Base-by-base conservation (phyloP, 2,888 invertebrate species). In the Dicyrtomina minuta region DNA sequence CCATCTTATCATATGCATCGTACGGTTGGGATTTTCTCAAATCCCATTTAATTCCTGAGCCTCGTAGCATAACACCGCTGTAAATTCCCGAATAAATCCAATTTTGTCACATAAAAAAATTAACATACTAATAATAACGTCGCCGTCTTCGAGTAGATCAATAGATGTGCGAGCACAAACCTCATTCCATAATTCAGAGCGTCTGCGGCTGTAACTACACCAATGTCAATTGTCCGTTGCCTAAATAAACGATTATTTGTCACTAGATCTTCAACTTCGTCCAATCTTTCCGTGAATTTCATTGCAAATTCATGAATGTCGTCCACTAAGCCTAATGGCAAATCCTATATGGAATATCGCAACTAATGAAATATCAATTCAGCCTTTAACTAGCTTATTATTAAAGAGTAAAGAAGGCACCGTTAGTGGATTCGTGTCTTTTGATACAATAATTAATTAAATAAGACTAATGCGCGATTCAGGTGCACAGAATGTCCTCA, bases 31-130 rank as follows among this genome's bases (percentile, higher is more conserved):
- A 84, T 83, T 98, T 98, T 65, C 99, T 87, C 58, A 99, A 84
- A 82, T 99, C 99, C 97, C 99, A 99, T 82, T 97, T 96, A 79
- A 99, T 96, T 20, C 99, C 99, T 0, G 97, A 97, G 0, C 98
- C 98, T 66, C 99, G 87, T 33, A 99, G 84, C 98, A 99, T 98
- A 1, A 98, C 97, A 4, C 99, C 99, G 81, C 96, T 96, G 8
- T 33, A 82, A 27, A 24, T 33, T 33, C 8, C 33, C 33, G 8
- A 33, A 33, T 33, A 5, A 33, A 33, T 46, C 12, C n/a, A 3
- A 46, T 15, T 26, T 6, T n/a, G n/a, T n/a, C n/a, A n/a, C 33
- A 33, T 33, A 33, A 33, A 33, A 5, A 55, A 62, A 15, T 22
- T 12, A 24, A 55, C 20, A n/a, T 41, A 60, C 24, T 51, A 8